These are phyloP conservation scores for Cebidichthys violaceus DNA, from an alignment of 2,113 vertebrate genomes.

Conservation along the genomic window DNA sequence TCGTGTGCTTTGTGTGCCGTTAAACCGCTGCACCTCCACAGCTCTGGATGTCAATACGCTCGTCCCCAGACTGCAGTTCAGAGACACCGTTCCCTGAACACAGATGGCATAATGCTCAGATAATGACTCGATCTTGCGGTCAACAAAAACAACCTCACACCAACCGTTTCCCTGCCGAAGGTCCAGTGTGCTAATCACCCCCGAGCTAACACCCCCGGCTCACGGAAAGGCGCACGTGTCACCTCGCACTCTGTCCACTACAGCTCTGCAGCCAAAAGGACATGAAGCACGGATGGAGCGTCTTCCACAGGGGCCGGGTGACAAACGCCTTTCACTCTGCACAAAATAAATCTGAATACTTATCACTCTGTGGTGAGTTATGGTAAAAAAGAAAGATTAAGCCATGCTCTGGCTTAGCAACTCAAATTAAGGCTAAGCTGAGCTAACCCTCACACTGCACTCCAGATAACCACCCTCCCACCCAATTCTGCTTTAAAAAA, in stretches of 20 bases:
- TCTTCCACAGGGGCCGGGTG: slow-evolving; percentile 38
- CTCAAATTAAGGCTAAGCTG: slow-evolving; percentile 64
- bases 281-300: slow-evolving; percentile 49
- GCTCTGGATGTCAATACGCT: slow-evolving; percentile 27
- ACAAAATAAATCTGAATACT: slow-evolving; percentile 53
- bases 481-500: slow-evolving; percentile 31
- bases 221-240: slow-evolving; percentile 17
- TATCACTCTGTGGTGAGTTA: slow-evolving; percentile 54
- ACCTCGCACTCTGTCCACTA: slow-evolving; percentile 23
- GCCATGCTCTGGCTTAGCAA: slow-evolving; percentile 45
- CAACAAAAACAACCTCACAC: slow-evolving; percentile 29
- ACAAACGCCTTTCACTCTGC: slow-evolving; percentile 58
- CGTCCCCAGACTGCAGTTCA: neutral
- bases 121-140: slow-evolving; percentile 32
- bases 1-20: slow-evolving; percentile 9
- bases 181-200: slow-evolving; percentile 14
- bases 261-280: slow-evolving; percentile 32
- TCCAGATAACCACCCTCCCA: slow-evolving; percentile 36
- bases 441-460: slow-evolving; percentile 44
- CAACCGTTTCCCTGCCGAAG: slow-evolving; percentile 21
- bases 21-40: slow-evolving; percentile 8
- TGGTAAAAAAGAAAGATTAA: slow-evolving; percentile 59
- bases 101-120: slow-evolving; percentile 9
- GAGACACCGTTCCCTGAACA: neutral
- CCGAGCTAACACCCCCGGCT: slow-evolving; percentile 1